Conservation (phyloP, 2,888 invertebrate species). For the Sacculina carcini region DNA sequence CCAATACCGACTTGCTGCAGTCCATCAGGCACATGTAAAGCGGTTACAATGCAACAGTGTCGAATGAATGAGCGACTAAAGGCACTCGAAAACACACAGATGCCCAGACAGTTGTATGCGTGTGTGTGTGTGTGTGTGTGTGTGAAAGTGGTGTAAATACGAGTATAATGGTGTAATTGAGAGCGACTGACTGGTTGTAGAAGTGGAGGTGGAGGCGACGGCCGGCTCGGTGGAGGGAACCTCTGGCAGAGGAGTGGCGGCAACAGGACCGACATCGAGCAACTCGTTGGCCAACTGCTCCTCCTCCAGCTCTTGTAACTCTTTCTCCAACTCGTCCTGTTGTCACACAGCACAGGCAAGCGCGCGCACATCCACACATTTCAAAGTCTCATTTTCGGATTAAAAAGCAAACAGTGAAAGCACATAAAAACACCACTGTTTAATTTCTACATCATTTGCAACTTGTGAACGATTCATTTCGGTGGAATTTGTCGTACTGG, state of each 20-base stretch:
- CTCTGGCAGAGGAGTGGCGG: slow-evolving; percentile 18
- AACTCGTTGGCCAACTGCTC: slow-evolving; percentile 68
- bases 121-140: too few relatives aligned
- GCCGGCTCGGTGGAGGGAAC: slow-evolving; percentile 32
- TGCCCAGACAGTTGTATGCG: too few relatives aligned
- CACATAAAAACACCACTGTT: neutral
- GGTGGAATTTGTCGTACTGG: neutral
- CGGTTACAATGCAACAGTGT: too few relatives aligned
- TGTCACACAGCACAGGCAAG: too few relatives aligned
- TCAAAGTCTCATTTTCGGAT: neutral
- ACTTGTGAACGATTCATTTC: neutral
- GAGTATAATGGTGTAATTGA: too few relatives aligned
- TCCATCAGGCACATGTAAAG: too few relatives aligned
- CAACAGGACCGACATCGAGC: slow-evolving; percentile 43
- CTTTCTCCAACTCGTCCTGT: slow-evolving; percentile 53
- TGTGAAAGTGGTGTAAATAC: too few relatives aligned
- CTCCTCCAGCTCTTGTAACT: slow-evolving; percentile 66
- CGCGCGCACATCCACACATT: neutral
- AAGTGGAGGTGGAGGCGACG: too few relatives aligned
- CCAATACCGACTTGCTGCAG: too few relatives aligned
- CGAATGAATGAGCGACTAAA: too few relatives aligned
- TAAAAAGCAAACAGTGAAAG: neutral
- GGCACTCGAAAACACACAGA: too few relatives aligned
- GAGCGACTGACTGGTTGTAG: too few relatives aligned
- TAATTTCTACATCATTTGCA: neutral